phyloP scores from a whole-genome alignment of 2,113 vertebrate genomes.

The Himantopus leucocephalus region DNA sequence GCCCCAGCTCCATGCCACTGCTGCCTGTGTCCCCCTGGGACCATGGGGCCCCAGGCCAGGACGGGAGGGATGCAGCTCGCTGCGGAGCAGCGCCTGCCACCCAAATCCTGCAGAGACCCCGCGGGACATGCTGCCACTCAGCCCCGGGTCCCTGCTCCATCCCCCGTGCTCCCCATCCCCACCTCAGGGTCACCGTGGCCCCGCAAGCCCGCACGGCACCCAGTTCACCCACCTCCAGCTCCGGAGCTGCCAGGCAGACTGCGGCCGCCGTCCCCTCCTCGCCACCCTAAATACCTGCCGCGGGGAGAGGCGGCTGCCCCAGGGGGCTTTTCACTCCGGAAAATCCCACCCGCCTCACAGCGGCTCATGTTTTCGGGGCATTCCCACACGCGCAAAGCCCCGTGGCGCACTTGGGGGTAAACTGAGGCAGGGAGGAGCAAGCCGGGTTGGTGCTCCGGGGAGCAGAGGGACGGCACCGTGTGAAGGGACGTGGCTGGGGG shows the following conservation, averaged over 20 bases:
- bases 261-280: fast-evolving
- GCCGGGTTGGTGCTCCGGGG: fast-evolving
- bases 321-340: slow-evolving; percentile 34
- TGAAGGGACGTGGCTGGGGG: background rate
- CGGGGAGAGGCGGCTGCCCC: background rate
- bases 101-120: background rate
- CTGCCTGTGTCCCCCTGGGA: background rate
- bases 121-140: fast-evolving
- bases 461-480: background rate
- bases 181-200: background rate
- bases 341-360: background rate
- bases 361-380: background rate
- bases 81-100: background rate
- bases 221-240: slow-evolving; percentile 5
- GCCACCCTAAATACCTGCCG: background rate
- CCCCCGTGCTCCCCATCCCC: background rate
- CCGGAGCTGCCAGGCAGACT: background rate
- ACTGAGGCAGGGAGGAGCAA: slow-evolving; percentile 5
- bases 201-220: fast-evolving
- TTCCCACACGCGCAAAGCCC: background rate
- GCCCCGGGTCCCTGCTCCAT: background rate
- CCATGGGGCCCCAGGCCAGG: fast-evolving
- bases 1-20: background rate
- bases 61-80: background rate
- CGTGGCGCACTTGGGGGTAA: fast-evolving